Conservation (phyloP, 2,113 vertebrate species). For the Paramisgurnus dabryanus region DNA sequence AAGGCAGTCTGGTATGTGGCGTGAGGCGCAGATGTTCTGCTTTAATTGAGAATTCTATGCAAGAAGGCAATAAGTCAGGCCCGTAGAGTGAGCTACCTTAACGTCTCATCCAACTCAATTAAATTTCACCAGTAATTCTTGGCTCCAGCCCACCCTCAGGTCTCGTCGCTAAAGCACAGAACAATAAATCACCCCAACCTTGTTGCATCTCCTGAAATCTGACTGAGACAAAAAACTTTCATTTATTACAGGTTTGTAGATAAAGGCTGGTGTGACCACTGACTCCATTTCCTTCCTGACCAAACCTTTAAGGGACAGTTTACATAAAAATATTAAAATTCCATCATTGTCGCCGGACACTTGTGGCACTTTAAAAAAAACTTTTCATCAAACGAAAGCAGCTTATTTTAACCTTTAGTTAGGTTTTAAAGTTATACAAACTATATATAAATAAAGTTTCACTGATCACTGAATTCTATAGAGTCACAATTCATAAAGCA, state of each 20-base stretch:
- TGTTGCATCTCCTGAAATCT: constrained; percentile 31
- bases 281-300: neutral
- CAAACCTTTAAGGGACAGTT: neutral
- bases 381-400: no score
- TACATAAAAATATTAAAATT: no score
- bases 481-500: no score
- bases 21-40: constrained; percentile 20
- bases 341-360: no score
- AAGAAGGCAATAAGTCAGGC: constrained; percentile 38
- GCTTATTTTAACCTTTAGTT: no score
- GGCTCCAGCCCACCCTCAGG: constrained; percentile 38
- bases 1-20: neutral
- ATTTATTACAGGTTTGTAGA: neutral
- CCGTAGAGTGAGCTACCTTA: constrained; percentile 41
- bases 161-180: constrained; percentile 50
- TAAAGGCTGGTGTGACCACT: neutral
- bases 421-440: no score
- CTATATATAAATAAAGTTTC: no score
- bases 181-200: constrained; percentile 53
- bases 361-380: no score
- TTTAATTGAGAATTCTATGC: constrained; percentile 38
- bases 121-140: constrained; percentile 55
- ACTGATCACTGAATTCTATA: no score
- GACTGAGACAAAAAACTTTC: constrained; percentile 11
- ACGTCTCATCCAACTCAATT: constrained; percentile 54